These are phyloP conservation scores for Falco berigora DNA, from an alignment of 2,797 vertebrate genomes.

Conservation along the genomic window DNA sequence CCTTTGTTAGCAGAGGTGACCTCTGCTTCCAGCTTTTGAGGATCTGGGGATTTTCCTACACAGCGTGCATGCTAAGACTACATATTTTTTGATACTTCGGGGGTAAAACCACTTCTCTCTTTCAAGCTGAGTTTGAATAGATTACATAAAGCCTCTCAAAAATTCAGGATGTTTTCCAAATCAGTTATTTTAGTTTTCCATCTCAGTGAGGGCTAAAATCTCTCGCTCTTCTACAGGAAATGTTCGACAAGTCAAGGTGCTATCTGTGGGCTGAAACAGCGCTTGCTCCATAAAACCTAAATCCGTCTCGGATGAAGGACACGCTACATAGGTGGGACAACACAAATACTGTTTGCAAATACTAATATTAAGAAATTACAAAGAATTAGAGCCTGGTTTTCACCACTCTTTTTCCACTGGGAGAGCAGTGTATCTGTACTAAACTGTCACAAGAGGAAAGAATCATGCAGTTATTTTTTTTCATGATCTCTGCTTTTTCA, in stretches of 20 bases:
- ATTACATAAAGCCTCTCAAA: neutral
- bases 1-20: neutral
- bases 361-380: neutral
- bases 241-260: neutral
- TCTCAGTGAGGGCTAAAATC: neutral
- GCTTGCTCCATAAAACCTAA: neutral
- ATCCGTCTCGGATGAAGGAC: neutral
- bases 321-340: accelerated
- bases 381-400: neutral
- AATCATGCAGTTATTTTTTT: neutral
- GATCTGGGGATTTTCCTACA: neutral
- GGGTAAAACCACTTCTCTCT: neutral
- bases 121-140: neutral
- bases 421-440: neutral
- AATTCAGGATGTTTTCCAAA: neutral
- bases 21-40: neutral
- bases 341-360: neutral
- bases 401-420: neutral
- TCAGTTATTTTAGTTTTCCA: neutral
- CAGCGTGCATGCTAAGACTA: neutral
- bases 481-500: neutral
- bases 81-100: neutral
- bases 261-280: neutral
- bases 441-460: neutral
- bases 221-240: neutral